Base-by-base conservation (phyloP, 2,113 vertebrate species). In the Desmodus rotundus region DNA sequence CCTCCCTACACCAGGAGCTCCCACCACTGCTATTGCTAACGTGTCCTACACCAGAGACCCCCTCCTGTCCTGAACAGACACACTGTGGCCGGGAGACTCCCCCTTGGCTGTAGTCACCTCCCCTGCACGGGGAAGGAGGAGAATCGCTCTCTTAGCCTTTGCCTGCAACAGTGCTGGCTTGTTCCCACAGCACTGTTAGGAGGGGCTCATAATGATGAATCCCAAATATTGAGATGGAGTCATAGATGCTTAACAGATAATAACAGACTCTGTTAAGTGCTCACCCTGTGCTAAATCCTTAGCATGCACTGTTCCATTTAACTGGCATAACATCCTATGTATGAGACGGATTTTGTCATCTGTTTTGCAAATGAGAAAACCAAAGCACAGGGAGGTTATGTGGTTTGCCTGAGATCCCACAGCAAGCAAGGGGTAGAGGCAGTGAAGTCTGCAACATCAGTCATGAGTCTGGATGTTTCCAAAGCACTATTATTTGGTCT, bases 51-150 rank as follows among this genome's bases (percentile, higher is more conserved):
- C 76, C 67, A 36, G 5, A 43, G 36, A 20, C 22, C 36, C 28
- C 67, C 22, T 36, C 45, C 56, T 67, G 56, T 36, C 4, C 0
- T 17, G 56, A 38, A 45, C 6, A 73, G 17, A 72, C 83, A 87
- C 26, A 31, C 13, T 20, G 58, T n/a, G 38, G 63, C 63, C 63
- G 41, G 38, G 63, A 36, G 50, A 26, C 12, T 28, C 50, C n/a
- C 7, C 0, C 0, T 0, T 0, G 16, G 14, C 41, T 45, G 2
- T 41, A 33, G 5, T 33, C 33, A 12, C n/a, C 43, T 65, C 54
- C 13, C 43, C 43, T 41, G 5, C 36, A 15, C 0, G 8, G 56
- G 28, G 15, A 16, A 56, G 65, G 41, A 63, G 20, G 33, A 56
- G 67, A 73, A 17, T 16, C 43, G 76, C 76, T 20, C 52, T 61